Conservation (phyloP, 1,140 invertebrate species). For the Cataglyphis hispanica region DNA sequence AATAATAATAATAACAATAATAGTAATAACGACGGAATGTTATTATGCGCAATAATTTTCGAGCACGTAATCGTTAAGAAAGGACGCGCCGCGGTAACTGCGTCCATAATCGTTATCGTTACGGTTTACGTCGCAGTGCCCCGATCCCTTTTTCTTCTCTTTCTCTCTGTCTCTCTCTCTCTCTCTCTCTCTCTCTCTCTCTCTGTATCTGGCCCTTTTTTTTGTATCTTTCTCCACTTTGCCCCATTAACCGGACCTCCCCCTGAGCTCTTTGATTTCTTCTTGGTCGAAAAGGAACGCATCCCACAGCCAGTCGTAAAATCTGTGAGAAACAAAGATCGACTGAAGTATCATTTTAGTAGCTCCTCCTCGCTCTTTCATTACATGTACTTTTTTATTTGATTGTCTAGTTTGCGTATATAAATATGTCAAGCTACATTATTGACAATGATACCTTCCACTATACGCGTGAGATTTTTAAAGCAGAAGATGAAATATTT, state of each 20-base stretch:
- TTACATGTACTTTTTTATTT: slow-evolving; percentile 9
- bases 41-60: slow-evolving; percentile 87
- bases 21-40: slow-evolving; percentile 85
- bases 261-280: slow-evolving; percentile 56
- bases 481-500: not conserved
- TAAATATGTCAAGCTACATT: slow-evolving; percentile 1
- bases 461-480: not conserved
- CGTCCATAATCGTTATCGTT: slow-evolving; percentile 87
- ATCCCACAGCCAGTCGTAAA: slow-evolving; percentile 36
- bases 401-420: slow-evolving; percentile 7
- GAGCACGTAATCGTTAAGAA: slow-evolving; percentile 87
- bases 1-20: slow-evolving; percentile 80
- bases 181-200: slow-evolving; percentile 1
- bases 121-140: slow-evolving; percentile 84
- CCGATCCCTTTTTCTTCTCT: slow-evolving; percentile 57
- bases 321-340: slow-evolving; percentile 36
- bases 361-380: slow-evolving; percentile 11
- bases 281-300: slow-evolving; percentile 51
- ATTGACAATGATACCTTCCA: not conserved
- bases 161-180: not conserved
- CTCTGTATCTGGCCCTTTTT: not conserved
- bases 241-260: slow-evolving; percentile 58
- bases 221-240: slow-evolving; percentile 15
- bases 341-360: slow-evolving; percentile 28
- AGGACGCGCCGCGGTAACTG: slow-evolving; percentile 85